phyloP scores from a whole-genome alignment of 2,888 invertebrate genomes.

The Zygogramma bicolorata region DNA sequence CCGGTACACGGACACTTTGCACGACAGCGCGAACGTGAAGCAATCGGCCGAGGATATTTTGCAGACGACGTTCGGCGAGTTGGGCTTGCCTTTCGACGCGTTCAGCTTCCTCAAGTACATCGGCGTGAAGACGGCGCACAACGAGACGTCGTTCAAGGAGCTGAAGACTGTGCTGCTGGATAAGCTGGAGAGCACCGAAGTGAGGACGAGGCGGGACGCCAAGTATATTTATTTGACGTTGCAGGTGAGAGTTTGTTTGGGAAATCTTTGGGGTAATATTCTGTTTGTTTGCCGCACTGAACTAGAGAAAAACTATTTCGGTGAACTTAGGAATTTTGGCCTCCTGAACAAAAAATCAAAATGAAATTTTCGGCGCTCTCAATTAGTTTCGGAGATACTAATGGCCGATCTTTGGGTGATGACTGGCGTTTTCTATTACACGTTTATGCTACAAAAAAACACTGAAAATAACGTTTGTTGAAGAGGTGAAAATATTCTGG shows the following conservation, averaged over 20 bases:
- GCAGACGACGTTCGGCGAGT: constrained; percentile 72
- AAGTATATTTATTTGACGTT: constrained; percentile 77
- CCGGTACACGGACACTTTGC: constrained; percentile 75
- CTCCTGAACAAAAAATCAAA: too few species aligned
- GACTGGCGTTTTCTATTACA: too few species aligned
- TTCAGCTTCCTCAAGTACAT: constrained; percentile 80
- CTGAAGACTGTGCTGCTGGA: constrained; percentile 71
- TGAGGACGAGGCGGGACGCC: constrained; percentile 77
- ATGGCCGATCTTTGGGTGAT: too few species aligned
- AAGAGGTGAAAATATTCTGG: too few species aligned
- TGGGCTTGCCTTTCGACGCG: constrained; percentile 75
- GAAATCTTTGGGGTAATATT: too few species aligned
- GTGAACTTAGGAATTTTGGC: too few species aligned
- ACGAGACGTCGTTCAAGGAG: constrained; percentile 72
- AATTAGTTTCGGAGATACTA: too few species aligned
- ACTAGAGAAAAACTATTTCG: too few species aligned
- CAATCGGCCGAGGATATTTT: constrained; percentile 75
- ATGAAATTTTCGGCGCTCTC: too few species aligned
- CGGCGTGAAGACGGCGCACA: constrained; percentile 71
- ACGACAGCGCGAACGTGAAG: constrained; percentile 69
- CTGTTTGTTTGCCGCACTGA: too few species aligned
- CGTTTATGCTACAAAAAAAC: too few species aligned
- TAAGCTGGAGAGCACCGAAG: constrained; percentile 78
- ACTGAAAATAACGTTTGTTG: too few species aligned
- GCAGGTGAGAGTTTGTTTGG: constrained; percentile 66